Conservation (phyloP, 2,797 vertebrate genomes). For the Eremophila alpestris region DNA sequence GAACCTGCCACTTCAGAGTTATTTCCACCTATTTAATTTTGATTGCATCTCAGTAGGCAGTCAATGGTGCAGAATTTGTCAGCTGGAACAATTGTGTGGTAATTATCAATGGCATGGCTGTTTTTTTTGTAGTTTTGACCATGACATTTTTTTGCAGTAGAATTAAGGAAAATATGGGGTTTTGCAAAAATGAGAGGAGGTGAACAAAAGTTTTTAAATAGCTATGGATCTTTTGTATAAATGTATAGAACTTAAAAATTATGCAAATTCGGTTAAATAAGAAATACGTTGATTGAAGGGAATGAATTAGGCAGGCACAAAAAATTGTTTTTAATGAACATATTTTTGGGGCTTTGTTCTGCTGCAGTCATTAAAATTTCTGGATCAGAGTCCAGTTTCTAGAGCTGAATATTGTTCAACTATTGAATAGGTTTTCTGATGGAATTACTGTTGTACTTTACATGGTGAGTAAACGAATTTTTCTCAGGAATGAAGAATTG, state of each 20-base stretch:
- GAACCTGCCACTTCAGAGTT: constrained; percentile 46
- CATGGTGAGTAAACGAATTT: neutral
- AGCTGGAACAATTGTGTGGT: neutral
- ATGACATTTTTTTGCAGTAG: neutral
- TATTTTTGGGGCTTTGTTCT: neutral
- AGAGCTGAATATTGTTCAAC: neutral
- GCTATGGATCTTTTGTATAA: neutral
- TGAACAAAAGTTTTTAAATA: neutral
- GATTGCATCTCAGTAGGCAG: constrained; percentile 61
- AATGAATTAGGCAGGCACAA: neutral
- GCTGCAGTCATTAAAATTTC: neutral
- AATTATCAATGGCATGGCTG: constrained; percentile 33
- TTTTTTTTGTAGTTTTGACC: neutral
- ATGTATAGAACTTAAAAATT: neutral
- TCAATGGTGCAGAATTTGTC: constrained; percentile 25
- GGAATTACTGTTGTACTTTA: neutral
- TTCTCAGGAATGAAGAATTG: neutral
- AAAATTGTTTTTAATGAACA: neutral
- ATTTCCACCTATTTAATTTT: constrained; percentile 65
- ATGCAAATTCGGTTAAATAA: neutral
- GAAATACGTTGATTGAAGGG: neutral
- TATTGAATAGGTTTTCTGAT: neutral
- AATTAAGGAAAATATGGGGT: neutral
- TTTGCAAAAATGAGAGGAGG: neutral
- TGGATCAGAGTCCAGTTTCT: neutral